Conservation (phyloP, 2,888 invertebrate genomes). For the Pandemis corylana region DNA sequence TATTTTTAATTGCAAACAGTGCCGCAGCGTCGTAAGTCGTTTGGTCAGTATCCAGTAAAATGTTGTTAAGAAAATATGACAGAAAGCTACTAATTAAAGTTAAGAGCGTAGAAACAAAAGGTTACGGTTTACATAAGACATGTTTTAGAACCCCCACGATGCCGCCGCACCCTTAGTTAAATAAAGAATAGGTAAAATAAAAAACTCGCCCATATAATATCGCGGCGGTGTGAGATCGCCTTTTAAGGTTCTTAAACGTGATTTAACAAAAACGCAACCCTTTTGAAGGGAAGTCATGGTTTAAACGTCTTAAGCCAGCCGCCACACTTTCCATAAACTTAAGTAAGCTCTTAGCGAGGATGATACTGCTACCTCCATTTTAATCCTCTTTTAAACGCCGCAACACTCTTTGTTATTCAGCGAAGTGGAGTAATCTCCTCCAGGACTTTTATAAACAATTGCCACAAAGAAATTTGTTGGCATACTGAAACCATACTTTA, state of each 20-base stretch:
- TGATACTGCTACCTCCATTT: slow-evolving; percentile 79
- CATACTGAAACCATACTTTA: slow-evolving; percentile 58
- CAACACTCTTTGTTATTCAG: slow-evolving; percentile 76
- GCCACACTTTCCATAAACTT: slow-evolving; percentile 81
- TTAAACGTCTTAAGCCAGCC: slow-evolving; percentile 72
- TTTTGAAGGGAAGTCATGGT: slow-evolving; percentile 79
- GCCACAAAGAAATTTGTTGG: slow-evolving; percentile 70
- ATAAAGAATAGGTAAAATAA: slow-evolving; percentile 60
- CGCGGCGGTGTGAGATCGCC: slow-evolving; percentile 70
- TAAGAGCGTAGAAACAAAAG: slow-evolving; percentile 73
- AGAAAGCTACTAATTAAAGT: slow-evolving; percentile 76
- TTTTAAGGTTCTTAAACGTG: slow-evolving; percentile 69
- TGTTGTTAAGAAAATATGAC: slow-evolving; percentile 64
- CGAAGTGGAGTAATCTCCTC: slow-evolving; percentile 71
- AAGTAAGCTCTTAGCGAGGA: slow-evolving; percentile 78
- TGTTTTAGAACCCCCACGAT: slow-evolving; percentile 79
- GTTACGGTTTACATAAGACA: slow-evolving; percentile 64
- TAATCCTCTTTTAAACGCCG: slow-evolving; percentile 80
- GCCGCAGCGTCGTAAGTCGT: slow-evolving; percentile 18
- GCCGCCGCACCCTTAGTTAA: slow-evolving; percentile 47
- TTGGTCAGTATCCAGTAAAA: slow-evolving; percentile 37
- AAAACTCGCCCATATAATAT: slow-evolving; percentile 70
- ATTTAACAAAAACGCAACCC: slow-evolving; percentile 82
- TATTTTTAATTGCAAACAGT: slow-evolving; percentile 30
- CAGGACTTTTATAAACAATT: slow-evolving; percentile 75